Conservation (phyloP, 2,888 invertebrate genomes). For the Folsomia candida region DNA sequence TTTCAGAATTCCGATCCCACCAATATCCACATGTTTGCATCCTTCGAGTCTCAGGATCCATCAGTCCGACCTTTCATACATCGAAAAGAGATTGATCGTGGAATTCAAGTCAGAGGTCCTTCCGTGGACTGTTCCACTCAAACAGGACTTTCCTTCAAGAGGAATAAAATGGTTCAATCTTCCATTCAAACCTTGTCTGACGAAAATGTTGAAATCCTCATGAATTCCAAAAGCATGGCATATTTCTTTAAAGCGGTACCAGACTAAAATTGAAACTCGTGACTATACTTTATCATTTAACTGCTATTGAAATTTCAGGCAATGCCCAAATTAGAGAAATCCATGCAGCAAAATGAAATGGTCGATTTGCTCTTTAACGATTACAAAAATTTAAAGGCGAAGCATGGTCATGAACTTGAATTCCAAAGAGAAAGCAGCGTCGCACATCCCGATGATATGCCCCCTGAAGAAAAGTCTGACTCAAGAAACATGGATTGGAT, state of each 20-base stretch:
- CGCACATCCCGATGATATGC: not conserved
- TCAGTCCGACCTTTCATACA: constrained; percentile 32
- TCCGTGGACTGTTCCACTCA: constrained; percentile 37
- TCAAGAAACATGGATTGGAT: not conserved
- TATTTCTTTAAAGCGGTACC: constrained; percentile 38
- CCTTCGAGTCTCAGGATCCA: constrained; percentile 36
- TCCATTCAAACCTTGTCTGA: constrained; percentile 36
- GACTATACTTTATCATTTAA: not conserved
- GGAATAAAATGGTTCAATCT: constrained; percentile 49
- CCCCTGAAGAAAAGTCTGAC: not conserved
- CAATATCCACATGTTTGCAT: constrained; percentile 21
- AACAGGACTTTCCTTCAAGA: constrained; percentile 47
- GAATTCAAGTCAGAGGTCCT: constrained; percentile 43
- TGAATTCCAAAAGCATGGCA: constrained; percentile 35
- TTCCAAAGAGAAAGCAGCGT: constrained; percentile 36
- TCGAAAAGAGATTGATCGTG: constrained; percentile 38
- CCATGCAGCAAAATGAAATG: constrained; percentile 48
- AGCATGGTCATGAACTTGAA: constrained; percentile 46
- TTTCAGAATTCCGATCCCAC: constrained; percentile 33
- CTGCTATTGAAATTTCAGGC: not conserved
- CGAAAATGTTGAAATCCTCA: constrained; percentile 32
- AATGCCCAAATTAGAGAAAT: constrained; percentile 32
- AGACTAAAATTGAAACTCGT: not conserved
- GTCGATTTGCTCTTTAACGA: constrained; percentile 45
- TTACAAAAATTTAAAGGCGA: constrained; percentile 44